Conservation (phyloP, 2,113 vertebrate species). For the Lethenteron camtschaticum region DNA sequence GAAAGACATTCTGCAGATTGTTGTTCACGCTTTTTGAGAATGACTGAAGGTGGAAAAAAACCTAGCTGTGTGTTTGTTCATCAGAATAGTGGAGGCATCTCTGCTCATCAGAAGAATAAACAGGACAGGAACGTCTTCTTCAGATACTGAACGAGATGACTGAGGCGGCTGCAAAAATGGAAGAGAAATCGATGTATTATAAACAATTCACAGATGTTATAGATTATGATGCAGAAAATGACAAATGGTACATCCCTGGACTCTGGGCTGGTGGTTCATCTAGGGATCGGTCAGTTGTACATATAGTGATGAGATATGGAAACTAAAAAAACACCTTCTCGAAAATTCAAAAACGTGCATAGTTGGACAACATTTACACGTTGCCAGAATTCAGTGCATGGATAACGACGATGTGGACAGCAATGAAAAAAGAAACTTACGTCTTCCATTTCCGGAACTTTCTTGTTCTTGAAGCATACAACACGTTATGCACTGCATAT, state of each 20-base stretch:
- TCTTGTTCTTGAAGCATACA: no score
- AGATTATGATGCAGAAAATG: constrained; percentile 14
- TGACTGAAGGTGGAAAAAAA: neutral
- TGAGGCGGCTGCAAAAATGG: neutral
- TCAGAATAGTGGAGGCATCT: neutral
- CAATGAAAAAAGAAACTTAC: no score
- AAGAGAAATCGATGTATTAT: neutral
- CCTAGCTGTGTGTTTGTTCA: neutral
- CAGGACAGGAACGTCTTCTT: neutral
- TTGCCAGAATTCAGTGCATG: no score
- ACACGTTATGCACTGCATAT: no score
- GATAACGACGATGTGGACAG: no score
- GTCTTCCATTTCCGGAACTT: no score
- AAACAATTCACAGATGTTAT: neutral
- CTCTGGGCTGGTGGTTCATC: constrained; percentile 18
- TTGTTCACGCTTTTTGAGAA: constrained; percentile 1
- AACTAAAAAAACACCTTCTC: constrained; percentile 21
- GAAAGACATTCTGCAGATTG: constrained; percentile 1
- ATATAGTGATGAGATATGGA: constrained; percentile 18
- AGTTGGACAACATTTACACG: no score
- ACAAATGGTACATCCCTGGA: constrained; percentile 15
- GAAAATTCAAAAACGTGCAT: constrained; percentile 11
- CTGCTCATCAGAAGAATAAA: neutral
- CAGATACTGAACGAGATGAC: neutral
- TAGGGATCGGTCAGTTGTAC: constrained; percentile 15